A percentile compares a stretch with the other conserved stretches of the same genome.
Evolutionary conservation across 2,113 vertebrate genomes (phyloP).

Genomic region (Junco hyemalis): DNA sequence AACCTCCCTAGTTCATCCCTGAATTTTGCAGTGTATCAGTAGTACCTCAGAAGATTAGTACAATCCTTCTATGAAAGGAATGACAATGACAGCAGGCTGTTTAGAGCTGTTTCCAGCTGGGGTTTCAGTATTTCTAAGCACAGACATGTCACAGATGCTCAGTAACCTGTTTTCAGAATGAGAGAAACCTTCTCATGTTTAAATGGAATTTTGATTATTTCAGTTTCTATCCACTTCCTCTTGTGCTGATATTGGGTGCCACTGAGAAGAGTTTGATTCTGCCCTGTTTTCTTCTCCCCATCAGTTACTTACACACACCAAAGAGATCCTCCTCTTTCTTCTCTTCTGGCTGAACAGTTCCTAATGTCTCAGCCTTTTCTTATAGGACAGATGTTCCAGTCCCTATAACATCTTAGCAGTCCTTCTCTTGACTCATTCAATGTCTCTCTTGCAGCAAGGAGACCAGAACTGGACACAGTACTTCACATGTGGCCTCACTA

Average conservation of each 20-base stretch:
- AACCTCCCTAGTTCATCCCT: neutral
- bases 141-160: neutral
- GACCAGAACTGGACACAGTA: neutral
- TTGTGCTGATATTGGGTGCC: neutral
- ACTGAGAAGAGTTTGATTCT: neutral
- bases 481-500: neutral
- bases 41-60: neutral
- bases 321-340: neutral
- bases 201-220: neutral
- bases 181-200: neutral
- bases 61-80: neutral
- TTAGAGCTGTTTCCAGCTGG: neutral
- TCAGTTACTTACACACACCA: neutral
- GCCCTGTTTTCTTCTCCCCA: neutral
- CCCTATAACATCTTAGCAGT: neutral
- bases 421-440: neutral
- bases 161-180: neutral
- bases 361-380: neutral
- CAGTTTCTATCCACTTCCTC: neutral
- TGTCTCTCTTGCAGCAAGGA: neutral
- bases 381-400: neutral
- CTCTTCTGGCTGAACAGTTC: neutral
- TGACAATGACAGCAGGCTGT: neutral
- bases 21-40: neutral
- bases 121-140: neutral